These are phyloP conservation scores for Nasonia vitripennis DNA, from an alignment of 1,140 invertebrate species.

Conservation along the genomic window DNA sequence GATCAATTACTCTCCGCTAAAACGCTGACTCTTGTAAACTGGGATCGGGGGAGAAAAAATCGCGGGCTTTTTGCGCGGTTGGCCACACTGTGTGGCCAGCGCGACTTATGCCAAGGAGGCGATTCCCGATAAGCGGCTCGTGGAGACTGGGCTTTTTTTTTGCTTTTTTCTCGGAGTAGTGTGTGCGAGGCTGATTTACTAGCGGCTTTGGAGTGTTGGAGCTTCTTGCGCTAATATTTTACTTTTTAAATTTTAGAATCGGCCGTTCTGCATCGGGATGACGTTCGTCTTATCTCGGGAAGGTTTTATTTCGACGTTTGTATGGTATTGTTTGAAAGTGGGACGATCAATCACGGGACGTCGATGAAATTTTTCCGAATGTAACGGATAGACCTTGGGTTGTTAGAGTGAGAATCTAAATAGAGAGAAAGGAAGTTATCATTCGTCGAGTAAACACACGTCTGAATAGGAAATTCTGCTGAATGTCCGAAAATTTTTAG, in stretches of 20 bases:
- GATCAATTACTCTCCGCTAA: background rate
- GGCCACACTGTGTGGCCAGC: background rate
- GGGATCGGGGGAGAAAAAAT: background rate
- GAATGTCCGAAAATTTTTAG: background rate
- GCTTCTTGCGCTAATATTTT: background rate
- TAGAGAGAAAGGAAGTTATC: background rate
- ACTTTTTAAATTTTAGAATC: background rate
- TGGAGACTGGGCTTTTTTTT: background rate
- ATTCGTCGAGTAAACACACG: background rate
- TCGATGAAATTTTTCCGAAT: background rate
- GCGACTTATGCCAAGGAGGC: conserved; percentile 2
- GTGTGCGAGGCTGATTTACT: background rate
- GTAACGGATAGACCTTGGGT: background rate
- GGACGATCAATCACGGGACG: background rate
- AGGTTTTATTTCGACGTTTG: background rate
- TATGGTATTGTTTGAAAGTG: too few species aligned
- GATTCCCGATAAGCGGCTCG: background rate
- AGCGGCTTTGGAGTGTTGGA: background rate
- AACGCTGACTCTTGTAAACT: conserved; percentile 15
- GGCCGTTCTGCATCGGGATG: background rate
- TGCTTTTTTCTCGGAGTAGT: background rate
- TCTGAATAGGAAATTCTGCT: background rate
- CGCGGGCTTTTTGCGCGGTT: background rate
- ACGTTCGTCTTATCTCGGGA: background rate
- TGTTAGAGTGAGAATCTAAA: background rate